Evolutionary conservation across 2,888 invertebrate genomes (phyloP).

Genomic region (Salpingus planirostris): DNA sequence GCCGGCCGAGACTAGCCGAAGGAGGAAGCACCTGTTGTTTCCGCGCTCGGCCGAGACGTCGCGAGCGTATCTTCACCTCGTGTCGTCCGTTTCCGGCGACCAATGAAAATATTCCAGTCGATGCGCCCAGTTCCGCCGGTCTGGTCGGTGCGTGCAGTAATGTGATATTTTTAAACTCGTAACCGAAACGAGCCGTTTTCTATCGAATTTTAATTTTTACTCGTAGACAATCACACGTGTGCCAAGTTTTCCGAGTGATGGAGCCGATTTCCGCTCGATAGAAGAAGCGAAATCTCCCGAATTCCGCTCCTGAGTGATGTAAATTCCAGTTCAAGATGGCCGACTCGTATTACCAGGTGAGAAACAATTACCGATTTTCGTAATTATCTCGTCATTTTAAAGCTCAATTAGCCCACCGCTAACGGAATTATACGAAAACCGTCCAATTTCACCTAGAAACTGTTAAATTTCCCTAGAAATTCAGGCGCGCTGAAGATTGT

Average conservation of each 20-base stretch:
- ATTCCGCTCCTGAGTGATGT: slow-evolving; percentile 24
- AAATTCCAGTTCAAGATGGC: slow-evolving; percentile 48
- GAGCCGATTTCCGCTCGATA: not conserved
- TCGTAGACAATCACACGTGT: not conserved
- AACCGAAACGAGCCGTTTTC: slow-evolving; percentile 4
- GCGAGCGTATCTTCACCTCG: too few relatives aligned
- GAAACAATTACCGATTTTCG: slow-evolving; percentile 23
- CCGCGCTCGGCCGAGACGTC: too few relatives aligned
- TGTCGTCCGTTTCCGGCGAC: too few relatives aligned
- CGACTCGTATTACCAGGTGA: slow-evolving; percentile 59
- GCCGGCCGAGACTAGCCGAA: too few relatives aligned
- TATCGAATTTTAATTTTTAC: not conserved
- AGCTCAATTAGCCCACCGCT: too few relatives aligned
- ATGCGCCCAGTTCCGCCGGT: slow-evolving; percentile 15
- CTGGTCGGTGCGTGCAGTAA: slow-evolving; percentile 17
- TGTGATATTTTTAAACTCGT: slow-evolving; percentile 14
- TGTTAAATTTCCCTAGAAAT: too few relatives aligned
- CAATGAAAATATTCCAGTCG: slow-evolving; percentile 10
- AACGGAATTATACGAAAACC: too few relatives aligned
- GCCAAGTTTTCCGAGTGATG: not conserved
- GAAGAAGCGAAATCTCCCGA: slow-evolving; percentile 3
- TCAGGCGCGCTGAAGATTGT: too few relatives aligned
- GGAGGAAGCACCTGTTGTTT: too few relatives aligned
- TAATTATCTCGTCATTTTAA: slow-evolving; percentile 8
- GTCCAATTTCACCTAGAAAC: too few relatives aligned